Evolutionary conservation across 2,797 vertebrate genomes (phyloP).

Genomic region (Sparus aurata): DNA sequence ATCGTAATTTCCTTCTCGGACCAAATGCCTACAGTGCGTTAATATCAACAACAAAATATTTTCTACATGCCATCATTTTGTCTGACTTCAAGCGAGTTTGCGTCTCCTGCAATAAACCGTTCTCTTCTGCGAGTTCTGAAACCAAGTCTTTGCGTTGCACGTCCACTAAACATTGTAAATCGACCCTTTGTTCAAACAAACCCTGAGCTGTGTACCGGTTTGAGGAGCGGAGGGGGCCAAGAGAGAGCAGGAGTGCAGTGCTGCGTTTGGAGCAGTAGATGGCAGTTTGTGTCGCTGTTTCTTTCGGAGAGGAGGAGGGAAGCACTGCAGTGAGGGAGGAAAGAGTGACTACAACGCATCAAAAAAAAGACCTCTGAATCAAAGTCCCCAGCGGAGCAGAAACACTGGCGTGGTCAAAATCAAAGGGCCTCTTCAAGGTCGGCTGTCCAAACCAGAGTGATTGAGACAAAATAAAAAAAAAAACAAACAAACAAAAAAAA

Average conservation of each 20-base stretch:
- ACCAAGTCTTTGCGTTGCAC: background rate
- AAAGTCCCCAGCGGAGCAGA: slow-evolving; percentile 49
- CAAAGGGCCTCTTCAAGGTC: slow-evolving; percentile 66
- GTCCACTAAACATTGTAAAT: slow-evolving; percentile 13
- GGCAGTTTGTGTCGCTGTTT: slow-evolving; percentile 61
- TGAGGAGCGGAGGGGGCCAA: background rate
- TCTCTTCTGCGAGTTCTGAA: background rate
- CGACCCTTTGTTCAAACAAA: background rate
- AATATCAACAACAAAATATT: background rate
- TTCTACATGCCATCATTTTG: background rate
- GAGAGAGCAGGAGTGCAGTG: slow-evolving; percentile 29
- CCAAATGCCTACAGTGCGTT: slow-evolving; percentile 6
- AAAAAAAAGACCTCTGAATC: slow-evolving; percentile 40
- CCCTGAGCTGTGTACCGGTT: background rate
- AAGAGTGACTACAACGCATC: slow-evolving; percentile 47
- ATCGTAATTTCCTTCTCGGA: slow-evolving; percentile 5
- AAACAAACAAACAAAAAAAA: slow-evolving; percentile 8
- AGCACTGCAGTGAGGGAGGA: slow-evolving; percentile 66
- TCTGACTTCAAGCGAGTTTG: slow-evolving; percentile 5
- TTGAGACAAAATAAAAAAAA: slow-evolving; percentile 37
- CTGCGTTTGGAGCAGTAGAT: slow-evolving; percentile 57
- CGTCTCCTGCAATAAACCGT: background rate
- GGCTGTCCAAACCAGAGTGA: slow-evolving; percentile 46
- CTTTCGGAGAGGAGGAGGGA: slow-evolving; percentile 22
- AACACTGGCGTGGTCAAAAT: slow-evolving; percentile 56